A percentile compares a stretch with the other conserved stretches of the same genome.
Evolutionary conservation across 2,797 vertebrate genomes (phyloP).

Genomic region (Clarias pachynema): DNA sequence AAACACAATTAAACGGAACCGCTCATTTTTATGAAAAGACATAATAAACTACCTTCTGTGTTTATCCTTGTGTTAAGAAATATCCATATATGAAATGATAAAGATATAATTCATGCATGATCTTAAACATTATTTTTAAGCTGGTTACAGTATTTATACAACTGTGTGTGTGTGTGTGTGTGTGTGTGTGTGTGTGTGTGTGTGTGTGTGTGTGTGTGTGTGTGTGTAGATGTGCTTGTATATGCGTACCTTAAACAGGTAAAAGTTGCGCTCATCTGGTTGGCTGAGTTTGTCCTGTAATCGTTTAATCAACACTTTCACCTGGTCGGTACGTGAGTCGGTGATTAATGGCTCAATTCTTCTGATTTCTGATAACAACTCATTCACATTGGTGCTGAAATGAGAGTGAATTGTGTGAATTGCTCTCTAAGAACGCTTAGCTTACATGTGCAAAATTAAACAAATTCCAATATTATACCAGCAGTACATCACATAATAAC

Average conservation of each 20-base stretch:
- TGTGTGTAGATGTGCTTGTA: not conserved
- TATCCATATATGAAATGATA: not conserved
- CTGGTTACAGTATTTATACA: not conserved
- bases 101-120: not conserved
- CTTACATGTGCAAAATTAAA: not conserved
- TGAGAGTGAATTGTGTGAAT: not conserved
- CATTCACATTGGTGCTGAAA: slow-evolving; percentile 80
- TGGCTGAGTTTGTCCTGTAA: slow-evolving; percentile 86
- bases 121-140: not conserved
- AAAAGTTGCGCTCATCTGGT: slow-evolving; percentile 81
- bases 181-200: too few relatives aligned
- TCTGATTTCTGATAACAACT: slow-evolving; percentile 83
- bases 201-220: not conserved
- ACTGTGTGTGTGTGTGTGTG: not conserved
- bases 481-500: not conserved
- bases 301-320: slow-evolving; percentile 81
- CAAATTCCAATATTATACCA: not conserved
- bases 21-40: not conserved
- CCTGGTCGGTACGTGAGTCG: slow-evolving; percentile 75
- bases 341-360: slow-evolving; percentile 87
- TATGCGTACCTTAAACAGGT: slow-evolving; percentile 83
- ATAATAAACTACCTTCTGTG: not conserved
- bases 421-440: not conserved
- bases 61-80: not conserved
- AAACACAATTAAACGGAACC: slow-evolving; percentile 16